Evolutionary conservation across 1,140 invertebrate species (phyloP), one percentile per base, ranked within the genome.

Genomic region (Zaprionus camerounensis): DNA sequence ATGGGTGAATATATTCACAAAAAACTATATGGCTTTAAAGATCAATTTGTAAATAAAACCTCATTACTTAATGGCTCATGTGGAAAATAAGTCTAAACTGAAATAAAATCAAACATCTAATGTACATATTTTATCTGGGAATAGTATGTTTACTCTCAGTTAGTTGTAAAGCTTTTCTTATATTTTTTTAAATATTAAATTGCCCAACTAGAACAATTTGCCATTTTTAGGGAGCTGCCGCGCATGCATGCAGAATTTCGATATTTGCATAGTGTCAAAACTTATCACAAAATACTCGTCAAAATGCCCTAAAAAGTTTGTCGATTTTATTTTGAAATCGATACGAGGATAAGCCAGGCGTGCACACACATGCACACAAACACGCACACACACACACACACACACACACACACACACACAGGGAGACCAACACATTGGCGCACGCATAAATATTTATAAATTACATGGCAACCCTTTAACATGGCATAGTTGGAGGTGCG

Each of bases 211-310:
- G 26, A 66, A 31, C 20, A 38, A 64, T 55, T 44, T 38, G 38
- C 4, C 31, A 38, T 38, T 57, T 67, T 66, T 5, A 15, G 53
- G 2, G 1, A 44, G n/a, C 41, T 66, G 53, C 24, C 53, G 64
- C 26, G 55, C 59, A 71, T 70, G 57, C 51, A 67, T 34, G 17
- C 17, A 44, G 41, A 62, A 62, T 46, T 51, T 63, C 51, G 55
- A 44, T 53, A 83, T 87, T 83, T 81, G 71, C 78, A 87, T 88
- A 81, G 80, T 80, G 83, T 80, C 83, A 80, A 74, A 86, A 87
- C 82, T 82, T 86, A 87, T 86, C 80, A 74, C 70, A 71, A 70
- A 76, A 78, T 63, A 55, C 41, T 62, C 65, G 49, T 69, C 68
- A 61, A 83, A 73, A 80, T 63, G 65, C 71, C 69, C 62, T 68